Evolutionary conservation across 2,797 vertebrate genomes (phyloP), one percentile per base, ranked within the genome.

Genomic region (Mycteria americana): DNA sequence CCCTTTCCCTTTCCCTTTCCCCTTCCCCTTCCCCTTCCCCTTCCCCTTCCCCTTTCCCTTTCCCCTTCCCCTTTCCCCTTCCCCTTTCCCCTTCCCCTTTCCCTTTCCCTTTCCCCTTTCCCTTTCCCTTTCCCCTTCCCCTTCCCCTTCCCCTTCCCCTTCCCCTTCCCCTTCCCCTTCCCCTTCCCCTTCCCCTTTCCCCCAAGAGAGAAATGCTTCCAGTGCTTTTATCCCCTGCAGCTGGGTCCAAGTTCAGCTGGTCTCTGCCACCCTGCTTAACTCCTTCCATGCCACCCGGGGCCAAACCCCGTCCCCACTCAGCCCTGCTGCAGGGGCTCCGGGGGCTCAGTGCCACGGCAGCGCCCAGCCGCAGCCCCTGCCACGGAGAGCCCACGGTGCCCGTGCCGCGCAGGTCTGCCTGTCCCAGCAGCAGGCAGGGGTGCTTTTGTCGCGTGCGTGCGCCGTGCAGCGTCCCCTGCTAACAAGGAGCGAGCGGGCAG

Each of bases 331-430:
- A 6, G 1, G 1, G 18, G 35, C 13, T 33, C 12, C 0, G 4
- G 28, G 25, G 15, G 6, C 39, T 62, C 0, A 0, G 69, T 24
- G 51, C 41, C 28, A 0, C 0, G 0, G 3, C 7, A 1, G 19
- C 57, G 57, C 57, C 15, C 27, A 39, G 21, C 30, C 17, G 2
- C 18, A n/a, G 27, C 28, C 56, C 9, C 7, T 18, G 46, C 48
- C 2, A 0, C 0, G 11, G 43, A 15, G 45, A 72, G 22, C 35
- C 60, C 0, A 0, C 1, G 2, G 50, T 11, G 18, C 24, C 5
- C 2, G 12, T 2, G 28, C 27, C 3, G 0, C 8, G 16, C 53
- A 2, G 1, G 3, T 25, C n/a, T 16, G 39, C 39, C 30, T 3
- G 23, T 18, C 16, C 39, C 39, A 7, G 60, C 45, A 27, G 37